Conservation (phyloP, 1,140 invertebrate species). For the Drosophila lini region DNA sequence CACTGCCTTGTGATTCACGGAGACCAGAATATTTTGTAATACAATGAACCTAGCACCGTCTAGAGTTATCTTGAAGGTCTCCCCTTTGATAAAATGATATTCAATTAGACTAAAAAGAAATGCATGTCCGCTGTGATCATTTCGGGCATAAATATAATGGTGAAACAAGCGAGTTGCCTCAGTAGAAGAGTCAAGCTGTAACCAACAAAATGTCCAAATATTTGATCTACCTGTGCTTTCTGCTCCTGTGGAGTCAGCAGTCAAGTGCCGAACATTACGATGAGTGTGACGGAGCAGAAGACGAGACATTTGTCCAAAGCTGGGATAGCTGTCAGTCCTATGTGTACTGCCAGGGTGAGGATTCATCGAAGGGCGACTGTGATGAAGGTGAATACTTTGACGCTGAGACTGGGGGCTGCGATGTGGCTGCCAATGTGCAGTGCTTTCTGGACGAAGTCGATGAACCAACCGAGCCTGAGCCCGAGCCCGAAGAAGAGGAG, state of each 20-base stretch:
- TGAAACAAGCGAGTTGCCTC: conserved; percentile 14
- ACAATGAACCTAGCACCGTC: conserved; percentile 24
- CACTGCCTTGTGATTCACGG: conserved; percentile 42
- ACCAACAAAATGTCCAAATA: conserved; percentile 55
- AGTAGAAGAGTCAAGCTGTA: conserved; percentile 46
- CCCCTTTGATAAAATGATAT: conserved; percentile 51
- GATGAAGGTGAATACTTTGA: conserved; percentile 73
- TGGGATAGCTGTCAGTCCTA: conserved; percentile 68
- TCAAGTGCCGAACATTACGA: conserved; percentile 53
- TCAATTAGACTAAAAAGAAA: conserved; percentile 76
- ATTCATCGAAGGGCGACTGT: conserved; percentile 66
- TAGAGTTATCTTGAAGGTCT: conserved; percentile 48
- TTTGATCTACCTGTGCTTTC: conserved; percentile 23
- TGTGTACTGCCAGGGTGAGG: conserved; percentile 73
- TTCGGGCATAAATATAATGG: conserved; percentile 58
- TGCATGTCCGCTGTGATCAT: conserved; percentile 42
- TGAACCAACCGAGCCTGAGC: conserved; percentile 40
- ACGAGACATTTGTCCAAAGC: conserved; percentile 65
- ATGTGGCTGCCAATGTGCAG: conserved; percentile 59
- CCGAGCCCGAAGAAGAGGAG: conserved; percentile 37
- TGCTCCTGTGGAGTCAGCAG: conserved; percentile 13
- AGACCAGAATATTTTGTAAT: conserved; percentile 43
- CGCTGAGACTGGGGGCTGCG: conserved; percentile 53
- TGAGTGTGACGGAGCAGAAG: conserved; percentile 53
- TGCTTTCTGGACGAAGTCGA: conserved; percentile 72